Conservation (phyloP, 2,113 vertebrate species). For the Calidris pygmaea region DNA sequence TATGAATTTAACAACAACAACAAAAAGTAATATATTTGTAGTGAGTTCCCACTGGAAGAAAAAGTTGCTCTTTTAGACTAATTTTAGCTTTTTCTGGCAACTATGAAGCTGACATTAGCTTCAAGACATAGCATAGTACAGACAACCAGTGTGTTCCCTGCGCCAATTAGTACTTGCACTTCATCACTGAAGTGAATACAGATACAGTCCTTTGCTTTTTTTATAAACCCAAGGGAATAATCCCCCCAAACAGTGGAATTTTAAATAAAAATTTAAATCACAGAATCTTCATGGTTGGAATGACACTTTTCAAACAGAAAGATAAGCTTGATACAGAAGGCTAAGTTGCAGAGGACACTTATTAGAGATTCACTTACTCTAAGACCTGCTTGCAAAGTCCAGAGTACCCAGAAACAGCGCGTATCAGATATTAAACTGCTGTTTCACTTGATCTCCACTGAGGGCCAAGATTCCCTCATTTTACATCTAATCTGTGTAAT, state of each 20-base stretch:
- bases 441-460: background rate
- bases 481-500: conserved; percentile 44
- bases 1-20: background rate
- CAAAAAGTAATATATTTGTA: background rate
- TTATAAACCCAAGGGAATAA: background rate
- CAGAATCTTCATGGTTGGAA: no score
- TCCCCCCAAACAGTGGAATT: background rate
- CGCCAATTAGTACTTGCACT: background rate
- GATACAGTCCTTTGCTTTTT: background rate
- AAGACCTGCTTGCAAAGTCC: background rate
- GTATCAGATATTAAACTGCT: background rate
- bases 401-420: background rate
- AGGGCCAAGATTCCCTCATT: background rate
- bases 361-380: background rate
- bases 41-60: background rate
- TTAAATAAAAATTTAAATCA: background rate
- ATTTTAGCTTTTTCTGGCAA: background rate
- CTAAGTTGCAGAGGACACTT: background rate
- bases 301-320: background rate
- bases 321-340: background rate
- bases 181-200: background rate
- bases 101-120: background rate
- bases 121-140: background rate
- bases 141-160: background rate
- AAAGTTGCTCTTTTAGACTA: background rate